Conservation (phyloP, 1,140 invertebrate species). For the Phenacoccus solenopsis region DNA sequence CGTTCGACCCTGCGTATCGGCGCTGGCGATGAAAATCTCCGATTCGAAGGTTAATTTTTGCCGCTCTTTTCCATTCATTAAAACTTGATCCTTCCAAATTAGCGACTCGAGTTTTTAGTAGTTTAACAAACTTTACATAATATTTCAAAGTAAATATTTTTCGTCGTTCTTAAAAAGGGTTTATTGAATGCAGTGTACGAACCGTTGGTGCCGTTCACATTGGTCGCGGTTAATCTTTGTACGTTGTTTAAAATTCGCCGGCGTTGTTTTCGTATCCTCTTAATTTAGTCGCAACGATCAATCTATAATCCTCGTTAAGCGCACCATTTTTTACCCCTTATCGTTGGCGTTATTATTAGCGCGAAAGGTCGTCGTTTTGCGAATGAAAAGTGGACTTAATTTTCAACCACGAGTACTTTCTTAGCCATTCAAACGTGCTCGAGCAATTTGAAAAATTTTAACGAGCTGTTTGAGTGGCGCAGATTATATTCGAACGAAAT, state of each 20-base stretch:
- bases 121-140: neutral
- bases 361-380: too few species aligned
- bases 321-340: neutral
- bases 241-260: neutral
- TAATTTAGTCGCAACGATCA: neutral
- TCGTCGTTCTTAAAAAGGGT: neutral
- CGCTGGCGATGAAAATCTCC: too few species aligned
- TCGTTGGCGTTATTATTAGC: too few species aligned
- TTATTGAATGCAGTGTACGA: neutral
- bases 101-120: neutral
- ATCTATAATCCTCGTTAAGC: conserved; percentile 1
- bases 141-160: neutral
- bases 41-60: neutral
- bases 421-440: too few species aligned
- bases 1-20: too few species aligned
- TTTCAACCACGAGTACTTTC: too few species aligned
- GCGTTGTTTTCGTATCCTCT: neutral
- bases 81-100: neutral
- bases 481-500: too few species aligned
- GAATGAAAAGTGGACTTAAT: too few species aligned
- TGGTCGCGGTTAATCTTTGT: neutral
- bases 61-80: neutral
- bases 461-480: too few species aligned
- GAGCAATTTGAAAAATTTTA: too few species aligned
- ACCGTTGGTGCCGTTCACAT: neutral